These are phyloP conservation scores for Micrastur ruficollis DNA, from an alignment of 2,797 vertebrate genomes.

Conservation along the genomic window DNA sequence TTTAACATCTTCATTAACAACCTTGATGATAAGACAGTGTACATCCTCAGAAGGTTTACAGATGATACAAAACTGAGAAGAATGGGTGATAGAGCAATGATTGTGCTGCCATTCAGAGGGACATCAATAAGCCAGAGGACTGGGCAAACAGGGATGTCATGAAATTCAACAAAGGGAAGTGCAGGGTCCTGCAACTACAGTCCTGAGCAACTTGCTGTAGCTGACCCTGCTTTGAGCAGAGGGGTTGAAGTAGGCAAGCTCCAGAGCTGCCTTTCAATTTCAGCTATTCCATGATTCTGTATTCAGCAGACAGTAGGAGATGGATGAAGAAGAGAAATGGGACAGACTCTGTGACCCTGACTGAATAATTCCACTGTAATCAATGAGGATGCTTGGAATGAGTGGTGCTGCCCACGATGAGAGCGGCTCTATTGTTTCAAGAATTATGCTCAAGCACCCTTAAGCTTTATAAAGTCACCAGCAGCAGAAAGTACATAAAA, in stretches of 20 bases:
- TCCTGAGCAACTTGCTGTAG: neutral
- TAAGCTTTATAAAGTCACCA: neutral
- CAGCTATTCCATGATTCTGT: neutral
- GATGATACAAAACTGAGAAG: neutral
- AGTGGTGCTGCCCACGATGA: neutral
- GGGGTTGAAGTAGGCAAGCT: neutral
- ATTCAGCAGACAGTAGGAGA: neutral
- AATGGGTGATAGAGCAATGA: neutral
- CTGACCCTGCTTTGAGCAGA: neutral
- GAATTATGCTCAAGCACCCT: neutral
- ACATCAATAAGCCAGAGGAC: accelerated
- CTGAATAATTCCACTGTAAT: neutral
- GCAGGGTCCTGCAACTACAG: neutral
- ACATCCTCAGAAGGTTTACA: neutral
- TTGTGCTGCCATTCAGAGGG: neutral
- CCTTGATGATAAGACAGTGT: neutral
- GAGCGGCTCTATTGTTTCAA: neutral
- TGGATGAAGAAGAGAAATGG: neutral
- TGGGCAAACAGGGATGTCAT: neutral
- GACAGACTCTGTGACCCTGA: neutral
- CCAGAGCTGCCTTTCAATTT: neutral
- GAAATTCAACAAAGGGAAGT: neutral
- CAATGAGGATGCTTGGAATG: neutral
- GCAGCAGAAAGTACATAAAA: neutral
- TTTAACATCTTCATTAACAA: neutral